A percentile compares a stretch with the other conserved stretches of the same genome.
Conservation (phyloP, 2,797 vertebrate genomes). For the Gastrophryne carolinensis region DNA sequence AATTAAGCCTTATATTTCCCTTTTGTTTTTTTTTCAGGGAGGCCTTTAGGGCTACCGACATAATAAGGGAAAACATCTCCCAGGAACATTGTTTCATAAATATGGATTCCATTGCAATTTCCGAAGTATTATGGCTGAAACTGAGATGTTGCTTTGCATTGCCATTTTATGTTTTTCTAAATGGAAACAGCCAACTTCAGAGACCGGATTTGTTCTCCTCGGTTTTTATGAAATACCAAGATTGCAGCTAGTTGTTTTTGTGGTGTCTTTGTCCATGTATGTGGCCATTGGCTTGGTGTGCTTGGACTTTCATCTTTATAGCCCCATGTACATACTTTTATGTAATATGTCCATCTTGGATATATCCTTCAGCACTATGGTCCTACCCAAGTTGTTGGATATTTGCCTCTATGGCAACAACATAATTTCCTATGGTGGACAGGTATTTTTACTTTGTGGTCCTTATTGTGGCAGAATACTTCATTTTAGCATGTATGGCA, state of each 20-base stretch:
- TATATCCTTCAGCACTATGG: conserved; percentile 53
- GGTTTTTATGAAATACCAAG: conserved; percentile 45
- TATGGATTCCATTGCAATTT: too few relatives aligned
- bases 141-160: not conserved
- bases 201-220: conserved; percentile 56
- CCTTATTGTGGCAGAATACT: conserved; percentile 55
- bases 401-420: conserved; percentile 47
- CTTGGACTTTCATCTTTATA: conserved; percentile 50
- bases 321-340: conserved; percentile 60
- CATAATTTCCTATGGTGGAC: conserved; percentile 53
- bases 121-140: too few relatives aligned
- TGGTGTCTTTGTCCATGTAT: conserved; percentile 50
- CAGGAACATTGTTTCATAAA: too few relatives aligned
- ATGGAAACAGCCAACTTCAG: not conserved
- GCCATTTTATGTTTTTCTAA: not conserved
- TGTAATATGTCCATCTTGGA: conserved; percentile 59
- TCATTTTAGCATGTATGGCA: conserved; percentile 56
- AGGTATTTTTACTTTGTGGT: conserved; percentile 57
- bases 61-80: too few relatives aligned
- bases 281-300: conserved; percentile 13
- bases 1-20: too few relatives aligned
- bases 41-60: too few relatives aligned
- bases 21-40: too few relatives aligned
- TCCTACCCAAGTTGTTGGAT: conserved; percentile 54
- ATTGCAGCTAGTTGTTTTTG: conserved; percentile 27